Conservation (phyloP, 2,797 vertebrate genomes). For the Phataginus tetradactyla region DNA sequence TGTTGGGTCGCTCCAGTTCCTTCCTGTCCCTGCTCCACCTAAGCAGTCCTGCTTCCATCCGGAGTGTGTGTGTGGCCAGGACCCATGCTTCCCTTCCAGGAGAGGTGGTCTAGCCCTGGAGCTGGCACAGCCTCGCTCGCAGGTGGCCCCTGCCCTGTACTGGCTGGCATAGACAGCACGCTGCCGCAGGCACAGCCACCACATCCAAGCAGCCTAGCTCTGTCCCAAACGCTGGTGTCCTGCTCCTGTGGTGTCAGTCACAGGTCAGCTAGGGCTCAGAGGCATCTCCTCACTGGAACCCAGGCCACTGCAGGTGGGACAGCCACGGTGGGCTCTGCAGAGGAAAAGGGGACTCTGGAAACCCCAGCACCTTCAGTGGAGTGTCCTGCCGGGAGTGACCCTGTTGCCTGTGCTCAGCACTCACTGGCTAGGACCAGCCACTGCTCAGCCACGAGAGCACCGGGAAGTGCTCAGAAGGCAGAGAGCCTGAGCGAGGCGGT, state of each 20-base stretch:
- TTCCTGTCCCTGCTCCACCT: background rate
- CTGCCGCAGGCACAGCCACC: fast-evolving
- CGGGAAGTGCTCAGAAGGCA: background rate
- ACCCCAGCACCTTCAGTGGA: background rate
- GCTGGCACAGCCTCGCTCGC: background rate
- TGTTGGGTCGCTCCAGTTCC: background rate
- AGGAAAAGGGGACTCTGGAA: background rate
- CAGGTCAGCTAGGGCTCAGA: background rate
- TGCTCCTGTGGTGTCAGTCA: background rate
- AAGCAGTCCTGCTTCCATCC: background rate
- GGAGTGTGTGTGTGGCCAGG: background rate
- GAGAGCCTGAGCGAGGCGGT: background rate
- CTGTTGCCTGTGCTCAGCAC: background rate
- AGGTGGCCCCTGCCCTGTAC: fast-evolving
- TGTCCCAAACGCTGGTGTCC: fast-evolving
- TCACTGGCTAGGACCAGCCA: background rate
- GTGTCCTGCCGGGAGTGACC: background rate
- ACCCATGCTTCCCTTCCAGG: fast-evolving
- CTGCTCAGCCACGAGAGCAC: background rate
- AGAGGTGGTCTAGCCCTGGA: background rate
- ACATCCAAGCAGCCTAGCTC: fast-evolving
- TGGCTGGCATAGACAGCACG: fast-evolving
- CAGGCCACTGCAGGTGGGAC: too few species aligned
- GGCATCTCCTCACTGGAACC: background rate
- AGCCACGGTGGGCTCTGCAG: background rate